Base-by-base conservation (phyloP, 1,140 invertebrate species). In the Anadara kagoshimensis region DNA sequence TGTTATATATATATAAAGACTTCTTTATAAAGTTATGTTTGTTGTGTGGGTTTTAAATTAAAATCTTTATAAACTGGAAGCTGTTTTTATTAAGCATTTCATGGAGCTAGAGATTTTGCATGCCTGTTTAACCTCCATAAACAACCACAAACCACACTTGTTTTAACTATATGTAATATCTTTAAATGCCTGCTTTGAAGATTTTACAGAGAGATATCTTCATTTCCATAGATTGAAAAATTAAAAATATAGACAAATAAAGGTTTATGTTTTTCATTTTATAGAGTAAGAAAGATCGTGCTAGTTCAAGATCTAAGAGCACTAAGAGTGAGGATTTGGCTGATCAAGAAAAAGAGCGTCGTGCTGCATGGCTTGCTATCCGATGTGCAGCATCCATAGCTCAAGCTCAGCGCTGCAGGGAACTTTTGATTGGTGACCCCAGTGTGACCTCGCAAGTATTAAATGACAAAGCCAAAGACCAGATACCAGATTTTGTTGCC, bases 401-500 rank as follows among this genome's bases (percentile, higher is more conserved):
- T 11, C 67, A 81, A 56, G 79, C 86, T 29, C 84, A 85, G 75
- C 54, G 84, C 12, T 62, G 71, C 43, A 63, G 83, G 14, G 59
- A 72, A 22, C 67, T 85, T 24, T 73, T 88, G 65, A 82, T 78
- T 18, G 86, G 86, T 11, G 80, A 89, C 59, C 45, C 63, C 0
- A 69, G 43, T 29, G 84, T 87, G 11, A 83, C 83, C 24, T 75
- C 82, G n/a, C 75, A 83, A 54, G 73, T 76, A 45, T 67, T 86
- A 12, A 57, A 56, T 3, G 80, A 79, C 1, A 78, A 76, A 44
- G 72, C 82, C 7, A 44, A 69, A 43, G 10, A 71, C 7, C 68
- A 81, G n/a, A 75, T 86, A 29, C 87, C 87, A 47, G 86, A 89
- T 18, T 88, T 88, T 73, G 64, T 81, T 1, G 78, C 81, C 11